Evolutionary conservation across 2,113 vertebrate species (phyloP), one percentile per base, ranked within the genome.

Genomic region (Misgurnus mizolepis): DNA sequence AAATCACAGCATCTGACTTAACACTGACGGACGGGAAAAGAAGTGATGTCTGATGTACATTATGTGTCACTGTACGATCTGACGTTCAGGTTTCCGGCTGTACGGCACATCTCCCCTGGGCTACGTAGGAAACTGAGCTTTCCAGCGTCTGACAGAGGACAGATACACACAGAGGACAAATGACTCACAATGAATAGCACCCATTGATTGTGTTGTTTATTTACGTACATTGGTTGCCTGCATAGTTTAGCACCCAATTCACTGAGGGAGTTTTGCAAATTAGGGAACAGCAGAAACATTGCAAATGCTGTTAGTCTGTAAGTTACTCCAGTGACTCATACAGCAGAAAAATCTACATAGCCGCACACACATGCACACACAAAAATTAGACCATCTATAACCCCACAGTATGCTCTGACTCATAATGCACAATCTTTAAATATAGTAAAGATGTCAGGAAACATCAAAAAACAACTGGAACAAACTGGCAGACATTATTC

Each of bases 1-100:
- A 61, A 60, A 40, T 67, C 55, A n/a, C 45, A 53, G 53, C 68
- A 74, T 79, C 62, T 76, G 65, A 76, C 61, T 62, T 47, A 40
- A 7, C 40, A 47, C 27, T 67, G 53, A 39, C 27, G 22, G 41
- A 60, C 15, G 22, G 64, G 43, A 34, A 55, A 75, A 40, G n/a
- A 75, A 58, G 22, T 50, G 73, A 49, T 49, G 50, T 22, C 60
- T 12, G n/a, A 61, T 12, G 8, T 76, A 39, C 43, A 47, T 8
- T 76, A 27, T 64, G 73, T 76, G 12, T 64, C 58, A 49, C 22
- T 34, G 11, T 75, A 45, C 41, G 70, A 17, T 18, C 8, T 72
- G 10, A 22, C 41, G 2, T 53, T 72, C 34, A 12, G 9, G 11
- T 56, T 12, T 71, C 40, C 34, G 56, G 17, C 17, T 58, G 40